A percentile compares a stretch with the other conserved stretches of the same genome.
Evolutionary conservation across 1,140 invertebrate genomes (phyloP).

Genomic region (Antheraea mylitta): DNA sequence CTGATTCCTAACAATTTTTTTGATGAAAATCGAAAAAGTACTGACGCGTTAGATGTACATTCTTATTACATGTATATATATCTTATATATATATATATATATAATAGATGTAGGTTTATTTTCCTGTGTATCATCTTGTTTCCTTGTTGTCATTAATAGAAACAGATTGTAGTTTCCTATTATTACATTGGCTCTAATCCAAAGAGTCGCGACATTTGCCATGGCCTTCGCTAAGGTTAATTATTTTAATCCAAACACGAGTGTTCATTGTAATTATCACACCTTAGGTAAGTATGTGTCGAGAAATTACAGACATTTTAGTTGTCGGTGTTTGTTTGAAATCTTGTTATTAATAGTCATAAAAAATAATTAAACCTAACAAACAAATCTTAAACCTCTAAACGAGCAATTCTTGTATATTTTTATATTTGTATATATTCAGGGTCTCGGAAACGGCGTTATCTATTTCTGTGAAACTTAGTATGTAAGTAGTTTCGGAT

Average conservation of each 20-base stretch:
- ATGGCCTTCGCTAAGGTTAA: conserved; percentile 66
- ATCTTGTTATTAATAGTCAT: not conserved
- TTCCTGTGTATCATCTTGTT: conserved; percentile 25
- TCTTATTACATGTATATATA: too few relatives aligned
- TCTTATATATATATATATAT: too few relatives aligned
- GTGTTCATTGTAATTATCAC: conserved; percentile 10
- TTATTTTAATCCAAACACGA: conserved; percentile 53
- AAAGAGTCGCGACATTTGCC: conserved; percentile 58
- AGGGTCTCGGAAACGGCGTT: too few relatives aligned
- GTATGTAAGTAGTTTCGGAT: too few relatives aligned
- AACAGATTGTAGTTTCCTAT: conserved; percentile 44
- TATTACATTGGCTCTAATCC: conserved; percentile 60
- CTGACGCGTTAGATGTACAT: too few relatives aligned
- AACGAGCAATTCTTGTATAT: too few relatives aligned
- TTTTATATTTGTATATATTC: too few relatives aligned
- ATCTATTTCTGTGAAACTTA: too few relatives aligned
- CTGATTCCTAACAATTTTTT: too few relatives aligned
- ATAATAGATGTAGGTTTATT: not conserved
- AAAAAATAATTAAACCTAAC: too few relatives aligned
- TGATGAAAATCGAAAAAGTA: too few relatives aligned
- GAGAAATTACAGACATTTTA: not conserved
- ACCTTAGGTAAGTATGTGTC: conserved; percentile 1
- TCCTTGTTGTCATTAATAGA: conserved; percentile 44
- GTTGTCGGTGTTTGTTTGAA: not conserved
- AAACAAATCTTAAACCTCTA: too few relatives aligned